phyloP scores from a whole-genome alignment of 2,797 vertebrate genomes.

The Oophaga sylvatica region DNA sequence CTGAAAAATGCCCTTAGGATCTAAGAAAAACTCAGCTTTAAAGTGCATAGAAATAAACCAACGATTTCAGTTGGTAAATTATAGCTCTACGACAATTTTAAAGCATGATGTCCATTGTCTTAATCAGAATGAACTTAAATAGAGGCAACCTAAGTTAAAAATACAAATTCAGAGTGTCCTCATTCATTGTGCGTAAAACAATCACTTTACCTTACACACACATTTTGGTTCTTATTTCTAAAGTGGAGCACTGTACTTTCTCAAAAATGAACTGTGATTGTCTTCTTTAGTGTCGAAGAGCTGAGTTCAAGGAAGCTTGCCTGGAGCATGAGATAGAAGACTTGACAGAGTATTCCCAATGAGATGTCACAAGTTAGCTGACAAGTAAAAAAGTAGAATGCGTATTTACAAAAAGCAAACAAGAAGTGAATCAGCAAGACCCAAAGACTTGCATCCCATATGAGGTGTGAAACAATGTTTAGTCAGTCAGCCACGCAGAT shows the following conservation, averaged over 20 bases:
- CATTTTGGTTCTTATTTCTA: not conserved
- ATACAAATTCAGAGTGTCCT: not conserved
- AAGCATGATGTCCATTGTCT: too few relatives aligned
- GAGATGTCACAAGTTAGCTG: not conserved
- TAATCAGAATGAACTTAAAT: not conserved
- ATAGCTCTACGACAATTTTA: not conserved
- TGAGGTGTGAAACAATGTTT: not conserved
- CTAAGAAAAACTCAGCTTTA: not conserved
- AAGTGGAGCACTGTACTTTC: not conserved
- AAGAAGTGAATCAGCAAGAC: not conserved
- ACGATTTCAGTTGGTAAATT: not conserved
- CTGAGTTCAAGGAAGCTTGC: not conserved
- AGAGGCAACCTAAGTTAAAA: not conserved
- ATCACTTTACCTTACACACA: not conserved
- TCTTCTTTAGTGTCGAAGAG: not conserved
- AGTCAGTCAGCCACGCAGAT: not conserved
- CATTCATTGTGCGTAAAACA: not conserved
- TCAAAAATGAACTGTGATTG: not conserved
- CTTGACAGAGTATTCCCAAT: not conserved
- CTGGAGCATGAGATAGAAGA: not conserved
- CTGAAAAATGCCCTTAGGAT: not conserved
- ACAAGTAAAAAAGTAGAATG: not conserved
- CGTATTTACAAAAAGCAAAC: not conserved
- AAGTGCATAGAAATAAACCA: not conserved
- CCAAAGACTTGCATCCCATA: not conserved